Conservation (phyloP, 2,113 vertebrate species). For the Perognathus longimembris region DNA sequence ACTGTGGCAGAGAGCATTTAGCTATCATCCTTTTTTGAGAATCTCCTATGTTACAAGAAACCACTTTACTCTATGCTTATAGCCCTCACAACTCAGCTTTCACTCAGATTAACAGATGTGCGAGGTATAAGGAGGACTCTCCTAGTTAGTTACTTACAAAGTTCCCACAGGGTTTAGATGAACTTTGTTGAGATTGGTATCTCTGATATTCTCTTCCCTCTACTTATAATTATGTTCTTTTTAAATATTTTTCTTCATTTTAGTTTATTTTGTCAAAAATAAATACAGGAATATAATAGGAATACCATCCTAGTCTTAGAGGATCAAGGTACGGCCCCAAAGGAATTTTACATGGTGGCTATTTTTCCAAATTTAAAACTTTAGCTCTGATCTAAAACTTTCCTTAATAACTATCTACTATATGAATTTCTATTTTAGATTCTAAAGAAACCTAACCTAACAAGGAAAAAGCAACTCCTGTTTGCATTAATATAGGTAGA, state of each 20-base stretch:
- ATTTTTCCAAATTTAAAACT: no score
- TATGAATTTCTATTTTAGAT: neutral
- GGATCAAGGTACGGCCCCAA: no score
- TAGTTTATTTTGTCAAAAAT: no score
- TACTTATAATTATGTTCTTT: neutral
- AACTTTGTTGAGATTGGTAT: neutral
- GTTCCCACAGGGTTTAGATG: neutral
- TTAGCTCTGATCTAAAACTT: neutral
- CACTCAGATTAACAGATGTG: neutral
- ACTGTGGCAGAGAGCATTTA: neutral
- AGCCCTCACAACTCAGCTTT: neutral
- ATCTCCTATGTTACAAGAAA: neutral
- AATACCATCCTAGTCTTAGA: no score
- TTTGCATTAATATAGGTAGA: neutral
- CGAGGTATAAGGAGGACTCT: rapidly evolving
- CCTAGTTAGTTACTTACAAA: neutral
- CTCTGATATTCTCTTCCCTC: neutral
- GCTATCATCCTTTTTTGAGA: neutral
- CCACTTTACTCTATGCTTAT: neutral
- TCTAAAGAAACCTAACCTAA: neutral
- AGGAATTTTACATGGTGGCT: no score
- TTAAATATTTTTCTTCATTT: neutral
- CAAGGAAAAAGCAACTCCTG: neutral
- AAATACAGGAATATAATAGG: no score
- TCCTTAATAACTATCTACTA: neutral